phyloP scores from a whole-genome alignment of 2,888 invertebrate genomes.

The Agonum fuliginosum region DNA sequence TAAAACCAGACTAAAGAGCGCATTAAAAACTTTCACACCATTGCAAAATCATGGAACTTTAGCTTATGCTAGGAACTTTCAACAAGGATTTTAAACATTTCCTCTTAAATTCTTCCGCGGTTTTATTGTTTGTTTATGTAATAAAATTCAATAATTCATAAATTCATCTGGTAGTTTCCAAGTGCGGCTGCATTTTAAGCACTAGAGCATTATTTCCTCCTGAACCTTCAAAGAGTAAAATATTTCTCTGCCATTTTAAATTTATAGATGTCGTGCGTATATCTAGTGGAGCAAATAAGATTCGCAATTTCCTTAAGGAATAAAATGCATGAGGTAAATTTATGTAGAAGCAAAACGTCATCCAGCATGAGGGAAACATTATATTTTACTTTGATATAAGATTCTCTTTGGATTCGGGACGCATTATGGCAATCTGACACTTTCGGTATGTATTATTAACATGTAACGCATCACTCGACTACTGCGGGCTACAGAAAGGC shows the following conservation, averaged over 20 bases:
- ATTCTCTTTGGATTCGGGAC: conserved; percentile 64
- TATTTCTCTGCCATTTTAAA: conserved; percentile 39
- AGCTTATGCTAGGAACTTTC: too few relatives aligned
- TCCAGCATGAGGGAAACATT: conserved; percentile 50
- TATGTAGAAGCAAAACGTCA: conserved; percentile 56
- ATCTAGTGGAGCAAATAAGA: conserved; percentile 52
- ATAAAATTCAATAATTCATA: conserved; percentile 12
- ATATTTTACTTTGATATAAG: conserved; percentile 63
- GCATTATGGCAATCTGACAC: conserved; percentile 64
- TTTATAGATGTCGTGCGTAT: conserved; percentile 48
- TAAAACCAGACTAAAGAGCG: too few relatives aligned
- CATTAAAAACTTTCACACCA: too few relatives aligned
- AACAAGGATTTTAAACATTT: too few relatives aligned
- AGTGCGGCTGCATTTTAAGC: not conserved
- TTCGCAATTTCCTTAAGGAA: conserved; percentile 57
- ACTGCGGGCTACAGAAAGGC: not conserved
- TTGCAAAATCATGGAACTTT: too few relatives aligned
- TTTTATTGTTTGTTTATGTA: not conserved
- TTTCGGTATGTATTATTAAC: conserved; percentile 64
- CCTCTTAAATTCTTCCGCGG: too few relatives aligned
- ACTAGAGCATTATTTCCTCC: conserved; percentile 4
- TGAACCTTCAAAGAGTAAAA: conserved; percentile 41
- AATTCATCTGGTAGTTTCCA: not conserved
- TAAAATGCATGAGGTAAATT: conserved; percentile 57
- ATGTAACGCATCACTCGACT: conserved; percentile 29